A percentile compares a stretch with the other conserved stretches of the same genome.
Conservation (phyloP, 2,797 vertebrate genomes). For the Schizopygopsis pylzovi region DNA sequence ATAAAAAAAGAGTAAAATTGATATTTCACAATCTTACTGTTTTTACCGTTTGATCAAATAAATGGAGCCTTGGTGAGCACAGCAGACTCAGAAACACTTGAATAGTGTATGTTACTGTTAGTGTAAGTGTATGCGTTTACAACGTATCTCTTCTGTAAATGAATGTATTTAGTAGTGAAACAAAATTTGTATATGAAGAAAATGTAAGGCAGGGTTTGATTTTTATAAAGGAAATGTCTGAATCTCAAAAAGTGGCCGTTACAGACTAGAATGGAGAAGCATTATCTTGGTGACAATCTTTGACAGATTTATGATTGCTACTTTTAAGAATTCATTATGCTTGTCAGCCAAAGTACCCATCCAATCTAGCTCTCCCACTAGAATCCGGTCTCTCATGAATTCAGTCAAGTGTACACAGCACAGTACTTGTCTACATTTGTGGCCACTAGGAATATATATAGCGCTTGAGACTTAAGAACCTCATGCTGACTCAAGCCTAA, state of each 20-base stretch:
- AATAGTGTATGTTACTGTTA: not conserved
- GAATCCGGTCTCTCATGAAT: constrained; percentile 16
- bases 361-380: constrained; percentile 22
- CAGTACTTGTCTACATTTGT: constrained; percentile 25
- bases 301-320: constrained; percentile 33
- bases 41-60: not conserved
- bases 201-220: constrained; percentile 36
- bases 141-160: not conserved
- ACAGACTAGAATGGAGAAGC: constrained; percentile 28
- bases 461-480: constrained; percentile 18
- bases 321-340: constrained; percentile 32
- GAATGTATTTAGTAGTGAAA: not conserved
- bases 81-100: not conserved
- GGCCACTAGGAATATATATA: constrained; percentile 8
- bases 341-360: constrained; percentile 34
- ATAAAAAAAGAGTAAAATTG: not conserved
- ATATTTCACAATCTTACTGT: not conserved
- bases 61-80: not conserved
- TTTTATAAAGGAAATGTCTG: not conserved
- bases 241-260: not conserved
- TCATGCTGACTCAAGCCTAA: constrained; percentile 21
- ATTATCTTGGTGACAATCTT: constrained; percentile 2
- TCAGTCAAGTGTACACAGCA: constrained; percentile 29
- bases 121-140: not conserved
- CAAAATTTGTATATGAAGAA: not conserved